Base-by-base conservation (phyloP, 2,888 invertebrate species). In the Melipona beecheii region DNA sequence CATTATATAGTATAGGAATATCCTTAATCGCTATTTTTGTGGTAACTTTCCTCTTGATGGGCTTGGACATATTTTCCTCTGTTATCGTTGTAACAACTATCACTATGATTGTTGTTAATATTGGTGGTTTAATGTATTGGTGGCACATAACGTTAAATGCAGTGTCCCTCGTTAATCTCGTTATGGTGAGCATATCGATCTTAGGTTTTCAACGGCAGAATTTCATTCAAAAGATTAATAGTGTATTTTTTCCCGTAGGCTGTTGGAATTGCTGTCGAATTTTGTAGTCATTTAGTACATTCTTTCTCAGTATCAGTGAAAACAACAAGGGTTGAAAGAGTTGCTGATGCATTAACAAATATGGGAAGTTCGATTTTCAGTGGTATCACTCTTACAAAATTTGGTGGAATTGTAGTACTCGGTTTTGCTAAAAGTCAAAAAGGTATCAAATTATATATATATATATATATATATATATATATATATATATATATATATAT, bases 181-280 rank as follows among this genome's bases (percentile, higher is more conserved):
- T 98, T 75, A 98, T 99, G 96, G 99, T 98, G 89, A 90, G 86
- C 78, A 58, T 50, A 80, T 36, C 9, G 6, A 24, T 24, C 3
- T 50, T 15, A 24, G 60, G 43, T 31, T 13, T 69, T 49, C 75
- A 66, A 68, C 11, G n/a, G 31, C 19, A 36, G 24, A 19, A 71
- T 52, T 62, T 60, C 69, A 19, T 15, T 11, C 19, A 27, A 15
- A 19, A 50, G 58, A 43, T 66, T 56, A 49, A 64, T 5, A 24
- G 13, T 68, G 50, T 50, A 21, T 3, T 24, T 27, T 56, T 71
- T 50, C 65, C 3, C 43, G 13, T 36, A 97, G 99, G 98, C 99
- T 54, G 98, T 99, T 89, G 99, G 99, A 69, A 99, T 99, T 87
- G 97, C 99, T 24, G 99, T 99, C 62, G 99, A 99, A 95, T 99